Evolutionary conservation across 64 coral and sea anemone genomes (phyloP).

Genomic region (Porites australiensis): DNA sequence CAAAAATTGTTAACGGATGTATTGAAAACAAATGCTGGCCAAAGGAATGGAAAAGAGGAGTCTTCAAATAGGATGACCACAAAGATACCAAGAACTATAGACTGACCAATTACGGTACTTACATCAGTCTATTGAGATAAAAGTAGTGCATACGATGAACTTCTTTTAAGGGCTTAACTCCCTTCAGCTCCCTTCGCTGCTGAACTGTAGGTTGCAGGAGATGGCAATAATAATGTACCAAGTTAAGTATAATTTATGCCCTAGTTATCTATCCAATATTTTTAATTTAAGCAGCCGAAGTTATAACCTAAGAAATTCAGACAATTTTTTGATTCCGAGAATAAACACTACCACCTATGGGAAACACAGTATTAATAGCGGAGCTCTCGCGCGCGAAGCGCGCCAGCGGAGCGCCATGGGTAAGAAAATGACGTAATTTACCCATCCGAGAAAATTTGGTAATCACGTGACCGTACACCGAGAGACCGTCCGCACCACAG

Average conservation of each 20-base stretch:
- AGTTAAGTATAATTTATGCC: constrained; percentile 8
- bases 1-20: not conserved
- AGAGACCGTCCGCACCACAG: no score
- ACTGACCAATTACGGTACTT: constrained; percentile 31
- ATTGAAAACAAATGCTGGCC: constrained; percentile 4
- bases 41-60: constrained; percentile 26
- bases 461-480: no score
- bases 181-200: not conserved
- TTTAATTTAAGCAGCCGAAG: not conserved
- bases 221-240: not conserved
- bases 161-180: not conserved
- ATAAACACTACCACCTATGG: not conserved
- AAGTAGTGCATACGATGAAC: not conserved
- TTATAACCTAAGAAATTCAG: not conserved
- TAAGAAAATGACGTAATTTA: no score
- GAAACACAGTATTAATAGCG: not conserved
- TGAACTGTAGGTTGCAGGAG: not conserved
- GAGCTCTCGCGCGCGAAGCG: no score
- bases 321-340: not conserved
- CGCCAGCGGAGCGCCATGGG: no score
- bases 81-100: constrained; percentile 31
- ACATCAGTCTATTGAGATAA: not conserved
- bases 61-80: constrained; percentile 20
- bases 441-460: no score
- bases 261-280: not conserved